Evolutionary conservation across 2,113 vertebrate species (phyloP), one percentile per base, ranked within the genome.

Genomic region (Lamprologus lemairii): DNA sequence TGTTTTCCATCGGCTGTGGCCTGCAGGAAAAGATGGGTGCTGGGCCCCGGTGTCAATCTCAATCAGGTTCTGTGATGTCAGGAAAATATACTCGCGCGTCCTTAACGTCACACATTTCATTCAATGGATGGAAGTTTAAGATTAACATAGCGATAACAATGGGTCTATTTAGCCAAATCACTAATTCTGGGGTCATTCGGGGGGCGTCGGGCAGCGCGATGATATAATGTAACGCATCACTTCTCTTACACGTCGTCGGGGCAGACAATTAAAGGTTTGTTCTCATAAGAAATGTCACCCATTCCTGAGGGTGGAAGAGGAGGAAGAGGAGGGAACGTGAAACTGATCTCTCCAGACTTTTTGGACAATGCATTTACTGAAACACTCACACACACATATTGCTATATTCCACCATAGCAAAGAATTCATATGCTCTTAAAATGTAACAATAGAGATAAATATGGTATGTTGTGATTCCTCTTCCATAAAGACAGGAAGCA

Each of bases 221-320:
- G 95, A 95, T 91, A 94, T 91, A 93, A 95, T 92, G 91, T 90
- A 95, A 95, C 86, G 90, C 96, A 95, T 95, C 93, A 87, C 91
- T 95, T 96, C 93, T 91, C 90, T 94, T 93, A 93, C 91, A 94
- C 87, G 87, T 92, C 83, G 79, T 92, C 93, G 88, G 87, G 83
- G 84, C 60, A 71, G 94, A 95, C 93, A 96, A 95, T 95, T 95
- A 95, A 94, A 92, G 93, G 93, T 95, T 95, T 96, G 94, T 95
- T 94, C 94, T 95, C 82, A 57, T 88, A 91, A 93, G 91, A 94
- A 93, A 95, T 89, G 90, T 93, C 90, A 85, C 91, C 88, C 90
- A 93, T 91, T 94, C 90, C 93, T 90, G 26, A 87, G 89, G 90
- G 88, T 60, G 63, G 80, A 93, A 87, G 82, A 81, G 58, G 58